Evolutionary conservation across 2,797 vertebrate species (phyloP), one percentile per base, ranked within the genome.

Genomic region (Phataginus tricuspis): DNA sequence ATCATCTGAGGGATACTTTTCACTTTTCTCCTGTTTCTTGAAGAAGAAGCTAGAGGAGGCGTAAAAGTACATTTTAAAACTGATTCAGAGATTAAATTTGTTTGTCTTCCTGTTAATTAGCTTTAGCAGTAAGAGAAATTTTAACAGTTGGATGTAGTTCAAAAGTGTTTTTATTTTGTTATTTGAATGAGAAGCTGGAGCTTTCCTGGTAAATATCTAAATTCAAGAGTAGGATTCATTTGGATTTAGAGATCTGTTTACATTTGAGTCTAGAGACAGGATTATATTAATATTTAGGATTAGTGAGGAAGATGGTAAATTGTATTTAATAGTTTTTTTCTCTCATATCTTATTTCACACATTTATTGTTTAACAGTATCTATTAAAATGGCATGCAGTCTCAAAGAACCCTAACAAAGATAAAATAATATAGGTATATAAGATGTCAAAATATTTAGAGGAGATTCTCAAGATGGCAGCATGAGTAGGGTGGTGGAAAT

Each of bases 191-290:
- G 90, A 21, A 74, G 7, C 66, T n/a, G 16, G 69, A 80, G 31
- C 15, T 92, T 96, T 96, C 79, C 82, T 97, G 55, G 45, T 90
- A 53, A 90, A 53, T 88, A 18, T 49, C 39, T 84, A 92, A 91
- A 86, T 87, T 59, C 49, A 94, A 91, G 78, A 79, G 94, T 92
- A 95, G 39, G 66, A 80, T 80, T 95, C 13, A 23, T 71, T 87
- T 49, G 37, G 12, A 78, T 94, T 94, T 94, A 95, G 72, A 88
- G 64, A 66, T 77, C 31, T 95, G 27, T 89, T 95, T 61, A 77
- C 78, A 90, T 95, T 75, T 95, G 61, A 94, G n/a, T 78, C 19
- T 55, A 85, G 45, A 84, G 31, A 64, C 15, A 87, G 59, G 19
- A 55, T 59, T 92, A 59, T 66, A 39, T 90, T 91, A 90, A 89